A percentile compares a stretch with the other conserved stretches of the same genome.
These are phyloP conservation scores for Labeo catla DNA, from an alignment of 2,113 vertebrate species.

Conservation along the genomic window DNA sequence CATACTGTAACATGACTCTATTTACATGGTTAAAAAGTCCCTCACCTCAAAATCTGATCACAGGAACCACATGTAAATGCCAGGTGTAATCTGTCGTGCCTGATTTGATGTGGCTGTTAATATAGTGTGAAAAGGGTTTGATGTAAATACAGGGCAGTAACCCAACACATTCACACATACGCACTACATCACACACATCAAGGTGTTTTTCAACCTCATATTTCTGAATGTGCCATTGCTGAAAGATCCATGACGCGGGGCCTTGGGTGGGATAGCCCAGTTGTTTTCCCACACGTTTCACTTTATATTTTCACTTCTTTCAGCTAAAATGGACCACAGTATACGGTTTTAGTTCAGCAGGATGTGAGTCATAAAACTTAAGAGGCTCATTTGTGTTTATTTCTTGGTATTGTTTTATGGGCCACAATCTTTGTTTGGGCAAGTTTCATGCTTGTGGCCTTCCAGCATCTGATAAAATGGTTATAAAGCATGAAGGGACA, in stretches of 20 bases:
- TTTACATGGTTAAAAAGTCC: too few relatives aligned
- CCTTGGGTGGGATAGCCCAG: background rate
- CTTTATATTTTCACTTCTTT: background rate
- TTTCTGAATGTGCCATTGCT: background rate
- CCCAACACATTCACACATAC: background rate
- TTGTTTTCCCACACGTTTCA: constrained; percentile 24
- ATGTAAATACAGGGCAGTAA: background rate
- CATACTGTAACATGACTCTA: too few relatives aligned
- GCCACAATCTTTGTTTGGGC: constrained; percentile 41
- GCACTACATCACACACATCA: background rate
- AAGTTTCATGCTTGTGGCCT: constrained; percentile 48
- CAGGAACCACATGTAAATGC: background rate
- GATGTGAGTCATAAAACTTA: constrained; percentile 40
- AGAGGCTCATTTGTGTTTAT: constrained; percentile 54
- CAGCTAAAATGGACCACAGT: constrained; percentile 24
- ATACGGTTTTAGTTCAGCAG: constrained; percentile 1
- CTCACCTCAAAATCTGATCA: background rate
- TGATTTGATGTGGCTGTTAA: background rate
- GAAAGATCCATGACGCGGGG: background rate
- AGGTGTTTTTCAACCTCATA: background rate
- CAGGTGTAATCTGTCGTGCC: background rate
- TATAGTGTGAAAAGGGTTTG: background rate
- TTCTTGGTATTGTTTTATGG: constrained; percentile 64
- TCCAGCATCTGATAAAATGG: constrained; percentile 9
- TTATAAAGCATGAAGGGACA: constrained; percentile 23